Base-by-base conservation (phyloP, 1,140 invertebrate species). In the Trypoxylus dichotomus region DNA sequence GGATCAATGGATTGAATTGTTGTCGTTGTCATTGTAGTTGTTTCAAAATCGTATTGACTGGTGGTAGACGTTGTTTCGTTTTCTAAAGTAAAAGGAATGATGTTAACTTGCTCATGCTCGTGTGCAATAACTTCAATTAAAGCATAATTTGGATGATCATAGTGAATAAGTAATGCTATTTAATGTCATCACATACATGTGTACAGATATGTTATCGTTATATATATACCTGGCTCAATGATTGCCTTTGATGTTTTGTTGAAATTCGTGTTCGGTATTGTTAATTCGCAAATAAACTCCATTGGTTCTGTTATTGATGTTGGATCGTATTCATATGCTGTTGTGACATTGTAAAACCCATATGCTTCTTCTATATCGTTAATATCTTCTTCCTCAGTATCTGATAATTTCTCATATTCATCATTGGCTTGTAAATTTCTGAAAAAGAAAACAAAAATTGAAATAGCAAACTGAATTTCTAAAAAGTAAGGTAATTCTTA, bases 261-360 rank as follows among this genome's bases (percentile, higher is more conserved):
- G 7, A 10, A 68, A 68, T 24, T 68, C 1, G 78, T 79, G 21
- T 75, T 75, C 0, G 78, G 78, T 29, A 79, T 79, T 7, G 29
- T 29, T 13, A 79, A 73, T 58, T 79, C 78, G 27, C 78, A 79
- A 1, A 71, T 63, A 37, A 74, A 79, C 21, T 54, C n/a, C 11
- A 79, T 72, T n/a, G 42, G 13, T 19, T 54, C 75, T 32, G 71
- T 74, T 41, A 79, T 54, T 13, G 37, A 25, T 54, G 68, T 42
- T 11, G 74, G 43, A 37, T 72, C 21, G 29, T 76, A 79, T 21
- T 13, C 19, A 37, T 76, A 47, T 27, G 25, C 60, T 21, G 75
- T 41, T 41, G 78, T 58, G 37, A 79, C 75, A 29, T 79, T 76
- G 76, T 71, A 79, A 10, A 54, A 27, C 11, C 78, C 78, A 13